Evolutionary conservation across 2,888 invertebrate species (phyloP), one percentile per base, ranked within the genome.

Genomic region (Agonum fuliginosum): DNA sequence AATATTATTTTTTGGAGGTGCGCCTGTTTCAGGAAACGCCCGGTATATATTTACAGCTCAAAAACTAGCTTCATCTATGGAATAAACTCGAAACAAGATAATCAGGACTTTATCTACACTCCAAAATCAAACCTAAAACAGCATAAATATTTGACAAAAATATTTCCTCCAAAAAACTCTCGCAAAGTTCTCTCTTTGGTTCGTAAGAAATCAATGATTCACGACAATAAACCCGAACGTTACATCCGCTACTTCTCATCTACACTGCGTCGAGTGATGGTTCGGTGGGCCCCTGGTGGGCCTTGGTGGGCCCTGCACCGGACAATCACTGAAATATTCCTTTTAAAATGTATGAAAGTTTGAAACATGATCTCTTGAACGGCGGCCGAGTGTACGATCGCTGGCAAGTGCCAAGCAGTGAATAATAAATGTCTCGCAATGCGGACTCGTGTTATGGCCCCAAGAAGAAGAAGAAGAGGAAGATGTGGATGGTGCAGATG

Each of bases 291-390:
- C n/a, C n/a, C n/a, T n/a, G n/a, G n/a, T n/a, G n/a, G n/a, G 54
- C 19, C 19, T 48, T n/a, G 20, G 12, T 22, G 14, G 30, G 58
- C 19, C 17, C 58, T 62, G 58, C 30, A 12, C 30, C 17, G 58
- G 58, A 62, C 58, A 62, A 62, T 62, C 58, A 62, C 30, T 62
- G 58, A 62, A 14, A 62, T 62, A 62, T 62, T 62, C 58, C 14
- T 62, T 62, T 62, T 62, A 62, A 62, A 62, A 30, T 62, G 58
- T 62, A 62, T 34, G 58, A 62, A 62, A 30, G 58, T 62, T 62
- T 62, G 30, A 62, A 62, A 30, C 58, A 62, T 62, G 58, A 62
- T 62, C 30, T 30, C 30, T 62, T 62, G 58, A 62, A 62, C 58
- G 58, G 27, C 54, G 12, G 10, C 22, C 58, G 58, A 17, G 24